Base-by-base conservation (phyloP, 2,888 invertebrate genomes). In the Spicauda simplicius region DNA sequence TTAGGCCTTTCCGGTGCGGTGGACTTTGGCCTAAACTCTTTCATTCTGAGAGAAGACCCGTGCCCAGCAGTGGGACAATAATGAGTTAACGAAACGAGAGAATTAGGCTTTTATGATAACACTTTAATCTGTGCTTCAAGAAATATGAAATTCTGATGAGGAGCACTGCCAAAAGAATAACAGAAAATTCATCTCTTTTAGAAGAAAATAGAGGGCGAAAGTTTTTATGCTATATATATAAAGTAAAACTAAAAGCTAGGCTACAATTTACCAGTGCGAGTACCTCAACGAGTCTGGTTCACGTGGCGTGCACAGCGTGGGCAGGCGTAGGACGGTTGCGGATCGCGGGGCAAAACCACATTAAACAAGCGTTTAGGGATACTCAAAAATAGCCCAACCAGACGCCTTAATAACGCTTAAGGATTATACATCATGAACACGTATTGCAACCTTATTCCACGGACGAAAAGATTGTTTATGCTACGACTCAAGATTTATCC, bases 351-450 rank as follows among this genome's bases (percentile, higher is more conserved):
- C 72, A 64, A 72, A 76, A 73, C 70, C 74, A 74, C 72, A 71
- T 77, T 73, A 71, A 75, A 78, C 73, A 70, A 75, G 74, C 78
- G 74, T 80, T 80, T 79, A 80, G 78, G 77, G 77, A 75, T 83
- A 81, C 80, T 81, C 78, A 80, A 86, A 84, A 87, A 87, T 85
- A 86, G 80, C 80, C 77, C 79, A 79, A 74, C 77, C 76, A 79
- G 77, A 79, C 78, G 77, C 77, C 76, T 73, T 80, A 76, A 78
- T 78, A 77, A 74, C 76, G 74, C 77, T 76, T 74, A 77, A 77
- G 76, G 71, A 70, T 76, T 76, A 71, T 76, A 71, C 63, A 70
- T 71, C 64, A 62, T 37, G 50, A 64, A 70, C 63, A 69, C 25
- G 64, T 68, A 76, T 75, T 76, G 71, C 74, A 79, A 80, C 82